Conservation (phyloP, 2,797 vertebrate genomes). For the Amblyopsis hoosieri region DNA sequence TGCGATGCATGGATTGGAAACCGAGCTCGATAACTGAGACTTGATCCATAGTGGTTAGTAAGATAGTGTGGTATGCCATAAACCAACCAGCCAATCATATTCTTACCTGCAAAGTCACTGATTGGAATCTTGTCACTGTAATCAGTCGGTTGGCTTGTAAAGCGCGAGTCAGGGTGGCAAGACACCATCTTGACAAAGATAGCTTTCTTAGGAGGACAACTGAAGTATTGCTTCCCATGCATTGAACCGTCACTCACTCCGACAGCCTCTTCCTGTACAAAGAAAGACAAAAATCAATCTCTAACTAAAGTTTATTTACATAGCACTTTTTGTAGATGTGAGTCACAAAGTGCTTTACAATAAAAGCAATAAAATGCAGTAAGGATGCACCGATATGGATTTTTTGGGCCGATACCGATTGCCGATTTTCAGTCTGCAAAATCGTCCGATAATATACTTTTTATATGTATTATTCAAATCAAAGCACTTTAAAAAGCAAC, state of each 20-base stretch:
- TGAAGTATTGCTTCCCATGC: constrained; percentile 67
- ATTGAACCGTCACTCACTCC: constrained; percentile 80
- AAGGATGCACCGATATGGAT: too few relatives aligned
- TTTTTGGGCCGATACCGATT: too few relatives aligned
- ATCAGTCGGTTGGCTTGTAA: constrained; percentile 50
- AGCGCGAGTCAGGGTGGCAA: constrained; percentile 81
- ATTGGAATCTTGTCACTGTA: not conserved
- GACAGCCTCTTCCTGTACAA: constrained; percentile 76
- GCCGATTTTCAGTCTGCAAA: too few relatives aligned
- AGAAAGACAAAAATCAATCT: not conserved
- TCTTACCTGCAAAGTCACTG: constrained; percentile 44
- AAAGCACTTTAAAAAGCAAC: too few relatives aligned
- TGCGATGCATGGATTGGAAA: not conserved
- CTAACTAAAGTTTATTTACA: too few relatives aligned
- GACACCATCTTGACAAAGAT: constrained; percentile 81
- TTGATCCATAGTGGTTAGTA: not conserved
- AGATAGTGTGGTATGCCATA: not conserved
- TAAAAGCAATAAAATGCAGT: too few relatives aligned
- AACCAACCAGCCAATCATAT: not conserved
- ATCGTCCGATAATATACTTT: too few relatives aligned
- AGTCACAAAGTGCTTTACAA: too few relatives aligned
- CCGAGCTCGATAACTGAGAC: not conserved
- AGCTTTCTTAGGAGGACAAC: constrained; percentile 69
- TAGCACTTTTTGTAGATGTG: too few relatives aligned
- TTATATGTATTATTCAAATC: too few relatives aligned